These are phyloP conservation scores for Clanis bilineata DNA, from an alignment of 2,888 invertebrate genomes.

Conservation along the genomic window DNA sequence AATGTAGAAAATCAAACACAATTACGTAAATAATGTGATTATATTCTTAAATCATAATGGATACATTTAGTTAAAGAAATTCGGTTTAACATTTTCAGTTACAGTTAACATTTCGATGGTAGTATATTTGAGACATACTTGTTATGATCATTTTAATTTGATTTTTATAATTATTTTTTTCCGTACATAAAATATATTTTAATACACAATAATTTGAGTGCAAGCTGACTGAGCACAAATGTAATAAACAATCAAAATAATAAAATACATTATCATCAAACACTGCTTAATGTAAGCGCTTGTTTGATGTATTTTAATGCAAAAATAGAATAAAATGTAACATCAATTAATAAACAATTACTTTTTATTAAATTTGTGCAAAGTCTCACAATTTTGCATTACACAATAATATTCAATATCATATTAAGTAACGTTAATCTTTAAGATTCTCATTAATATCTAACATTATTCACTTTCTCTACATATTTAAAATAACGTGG, in stretches of 20 bases:
- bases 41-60: constrained; percentile 66
- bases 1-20: constrained; percentile 38
- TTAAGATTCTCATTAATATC: constrained; percentile 27
- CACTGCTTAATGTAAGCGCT: constrained; percentile 57
- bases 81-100: constrained; percentile 49
- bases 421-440: constrained; percentile 44
- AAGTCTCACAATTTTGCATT: constrained; percentile 43
- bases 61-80: constrained; percentile 61
- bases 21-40: constrained; percentile 60
- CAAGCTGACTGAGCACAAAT: constrained; percentile 36
- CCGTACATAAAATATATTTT: constrained; percentile 44
- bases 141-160: constrained; percentile 22
- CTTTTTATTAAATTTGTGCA: constrained; percentile 48
- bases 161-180: constrained; percentile 26
- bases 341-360: constrained; percentile 26
- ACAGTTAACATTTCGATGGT: constrained; percentile 40
- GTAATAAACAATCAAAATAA: constrained; percentile 28
- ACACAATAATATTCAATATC: constrained; percentile 33
- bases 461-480: constrained; percentile 12
- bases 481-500: constrained; percentile 28
- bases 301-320: constrained; percentile 44
- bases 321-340: constrained; percentile 28
- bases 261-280: constrained; percentile 34
- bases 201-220: constrained; percentile 35
- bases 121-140: constrained; percentile 32